Conservation (phyloP, 2,113 vertebrate genomes). For the Rhinopomastus cyanomelas region DNA sequence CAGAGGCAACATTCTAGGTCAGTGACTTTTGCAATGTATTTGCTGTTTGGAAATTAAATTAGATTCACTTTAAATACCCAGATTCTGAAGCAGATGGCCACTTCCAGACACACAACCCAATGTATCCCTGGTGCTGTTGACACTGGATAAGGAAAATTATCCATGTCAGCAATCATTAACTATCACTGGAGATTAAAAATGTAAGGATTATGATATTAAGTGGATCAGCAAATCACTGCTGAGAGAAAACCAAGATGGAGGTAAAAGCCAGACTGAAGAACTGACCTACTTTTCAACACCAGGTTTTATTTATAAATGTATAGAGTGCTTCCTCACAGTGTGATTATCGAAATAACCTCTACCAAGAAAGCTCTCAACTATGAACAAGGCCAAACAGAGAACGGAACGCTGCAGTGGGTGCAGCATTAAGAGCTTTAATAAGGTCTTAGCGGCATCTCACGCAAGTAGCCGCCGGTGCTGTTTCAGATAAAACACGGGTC, state of each 20-base stretch:
- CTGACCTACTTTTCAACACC: constrained; percentile 44
- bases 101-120: constrained; percentile 2
- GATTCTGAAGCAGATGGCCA: constrained; percentile 45
- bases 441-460: not conserved
- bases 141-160: constrained; percentile 12
- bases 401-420: not conserved
- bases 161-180: constrained; percentile 21
- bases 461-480: not conserved
- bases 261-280: constrained; percentile 5
- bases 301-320: not conserved
- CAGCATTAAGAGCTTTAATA: not conserved
- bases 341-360: not conserved
- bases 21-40: constrained; percentile 61
- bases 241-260: constrained; percentile 36
- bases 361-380: not conserved
- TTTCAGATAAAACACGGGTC: not conserved
- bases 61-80: constrained; percentile 66
- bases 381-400: not conserved
- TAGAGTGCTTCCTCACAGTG: not conserved
- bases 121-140: not conserved
- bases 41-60: constrained; percentile 66
- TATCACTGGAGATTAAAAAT: constrained; percentile 50
- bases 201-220: constrained; percentile 48
- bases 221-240: constrained; percentile 54
- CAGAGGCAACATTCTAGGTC: constrained; percentile 70